phyloP scores from a whole-genome alignment of 2,888 invertebrate genomes.

The Bembecia ichneumoniformis region DNA sequence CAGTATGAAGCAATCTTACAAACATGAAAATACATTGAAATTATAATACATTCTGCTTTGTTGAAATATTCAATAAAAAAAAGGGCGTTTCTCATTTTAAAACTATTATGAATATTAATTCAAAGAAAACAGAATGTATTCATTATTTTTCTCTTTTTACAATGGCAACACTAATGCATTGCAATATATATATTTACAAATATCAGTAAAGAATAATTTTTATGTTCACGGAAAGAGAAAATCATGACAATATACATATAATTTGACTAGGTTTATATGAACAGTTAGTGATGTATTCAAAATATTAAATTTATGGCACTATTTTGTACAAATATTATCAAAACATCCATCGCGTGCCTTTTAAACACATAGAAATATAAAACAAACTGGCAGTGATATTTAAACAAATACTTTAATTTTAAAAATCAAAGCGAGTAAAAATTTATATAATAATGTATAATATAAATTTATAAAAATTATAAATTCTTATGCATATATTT shows the following conservation, averaged over 20 bases:
- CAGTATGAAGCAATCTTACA: conserved; percentile 41
- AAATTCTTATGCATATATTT: too few relatives aligned
- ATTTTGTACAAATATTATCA: conserved; percentile 27
- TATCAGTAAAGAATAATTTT: conserved; percentile 23
- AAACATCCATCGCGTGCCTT: conserved; percentile 21
- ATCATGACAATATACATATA: background rate
- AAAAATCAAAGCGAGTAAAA: too few relatives aligned
- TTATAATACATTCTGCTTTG: conserved; percentile 32
- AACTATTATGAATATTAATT: background rate
- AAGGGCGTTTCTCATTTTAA: too few relatives aligned
- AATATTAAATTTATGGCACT: conserved; percentile 47
- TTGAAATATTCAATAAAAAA: conserved; percentile 4
- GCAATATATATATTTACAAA: conserved; percentile 53
- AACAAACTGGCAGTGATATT: conserved; percentile 49
- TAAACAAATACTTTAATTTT: conserved; percentile 9
- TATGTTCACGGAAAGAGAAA: too few relatives aligned
- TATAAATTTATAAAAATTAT: too few relatives aligned
- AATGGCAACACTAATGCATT: conserved; percentile 57
- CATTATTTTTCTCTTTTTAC: conserved; percentile 12
- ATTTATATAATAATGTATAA: too few relatives aligned
- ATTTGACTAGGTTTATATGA: conserved; percentile 42
- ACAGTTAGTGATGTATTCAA: conserved; percentile 7
- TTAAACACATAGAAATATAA: conserved; percentile 19
- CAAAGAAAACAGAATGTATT: conserved; percentile 11
- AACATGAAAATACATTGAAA: conserved; percentile 23